phyloP scores from a whole-genome alignment of 2,113 vertebrate genomes.

The Brachypodius melanocephalos region DNA sequence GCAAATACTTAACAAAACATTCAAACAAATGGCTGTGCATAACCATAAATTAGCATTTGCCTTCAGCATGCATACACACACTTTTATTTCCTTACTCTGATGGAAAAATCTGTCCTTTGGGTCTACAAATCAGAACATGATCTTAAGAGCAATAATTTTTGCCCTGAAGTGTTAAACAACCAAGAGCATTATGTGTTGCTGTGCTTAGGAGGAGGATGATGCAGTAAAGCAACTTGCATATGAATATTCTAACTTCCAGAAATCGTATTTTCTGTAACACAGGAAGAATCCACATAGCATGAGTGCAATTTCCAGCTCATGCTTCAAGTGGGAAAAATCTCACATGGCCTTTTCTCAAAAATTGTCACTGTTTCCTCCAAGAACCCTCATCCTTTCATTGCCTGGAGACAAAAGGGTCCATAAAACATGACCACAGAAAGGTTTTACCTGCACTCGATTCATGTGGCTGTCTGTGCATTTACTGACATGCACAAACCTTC shows the following conservation, averaged over 20 bases:
- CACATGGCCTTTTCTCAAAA: neutral
- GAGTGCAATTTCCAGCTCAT: neutral
- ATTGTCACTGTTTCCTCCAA: neutral
- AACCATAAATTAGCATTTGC: neutral
- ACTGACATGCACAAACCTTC: neutral
- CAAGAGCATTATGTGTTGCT: neutral
- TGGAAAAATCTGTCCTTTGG: constrained; percentile 1
- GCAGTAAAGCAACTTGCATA: neutral
- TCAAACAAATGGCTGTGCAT: neutral
- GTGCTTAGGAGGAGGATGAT: neutral
- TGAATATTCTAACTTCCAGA: neutral
- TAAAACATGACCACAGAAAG: neutral
- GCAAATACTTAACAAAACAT: neutral
- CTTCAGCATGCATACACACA: neutral
- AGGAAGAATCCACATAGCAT: neutral
- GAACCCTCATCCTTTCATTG: neutral
- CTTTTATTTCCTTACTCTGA: neutral
- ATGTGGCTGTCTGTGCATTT: neutral
- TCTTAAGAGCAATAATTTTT: neutral
- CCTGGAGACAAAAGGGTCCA: neutral
- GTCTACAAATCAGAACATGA: neutral
- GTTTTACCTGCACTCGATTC: neutral
- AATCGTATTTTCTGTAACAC: neutral
- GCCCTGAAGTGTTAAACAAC: neutral
- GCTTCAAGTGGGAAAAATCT: neutral